Base-by-base conservation (phyloP, 2,113 vertebrate species). In the Arenaria interpres region DNA sequence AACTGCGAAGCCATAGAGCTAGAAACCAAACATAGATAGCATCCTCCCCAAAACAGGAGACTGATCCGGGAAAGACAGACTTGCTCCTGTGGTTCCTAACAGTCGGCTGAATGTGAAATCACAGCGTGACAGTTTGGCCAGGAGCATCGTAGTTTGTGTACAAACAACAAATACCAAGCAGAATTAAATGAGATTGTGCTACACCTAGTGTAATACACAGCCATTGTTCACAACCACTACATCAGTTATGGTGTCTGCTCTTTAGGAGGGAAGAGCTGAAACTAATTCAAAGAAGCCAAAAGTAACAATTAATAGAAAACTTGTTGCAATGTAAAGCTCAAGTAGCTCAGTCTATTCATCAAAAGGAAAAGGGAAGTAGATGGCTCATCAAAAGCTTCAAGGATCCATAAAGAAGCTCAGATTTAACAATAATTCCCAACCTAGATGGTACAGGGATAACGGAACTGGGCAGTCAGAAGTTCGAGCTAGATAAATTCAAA, bases 111-210 rank as follows among this genome's bases (percentile, higher is more conserved):
- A 67, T 0, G 1, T 2, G 24, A 92, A 83, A 76, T 91, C 43
- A 66, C 46, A 16, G 25, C 0, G 0, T 21, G 43, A 48, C 17
- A 67, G 24, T 48, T 75, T 41, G 37, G 24, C 15, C 39, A 57
- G 67, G 35, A 82, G 35, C n/a, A 32, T 22, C 69, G 51, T 4
- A 66, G 54, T 30, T 0, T 48, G 46, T 22, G 6, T 41, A 64
- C 50, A 74, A 71, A 56, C 2, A 23, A 57, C 33, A 79, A 85
- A 28, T 37, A 90, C 9, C 37, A 54, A 28, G n/a, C 0, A 81
- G 25, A 21, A 89, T 43, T 50, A 76, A 82, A 71, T 10, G n/a
- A 82, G 69, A 60, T 56, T 30, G n/a, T 28, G 62, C 33, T 87
- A 72, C 69, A 64, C 3, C 16, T 48, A 48, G 48, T 48, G 48